A percentile compares a stretch with the other conserved stretches of the same genome.
These are phyloP conservation scores for Xestia ashworthii DNA, from an alignment of 2,888 invertebrate genomes.

Conservation along the genomic window DNA sequence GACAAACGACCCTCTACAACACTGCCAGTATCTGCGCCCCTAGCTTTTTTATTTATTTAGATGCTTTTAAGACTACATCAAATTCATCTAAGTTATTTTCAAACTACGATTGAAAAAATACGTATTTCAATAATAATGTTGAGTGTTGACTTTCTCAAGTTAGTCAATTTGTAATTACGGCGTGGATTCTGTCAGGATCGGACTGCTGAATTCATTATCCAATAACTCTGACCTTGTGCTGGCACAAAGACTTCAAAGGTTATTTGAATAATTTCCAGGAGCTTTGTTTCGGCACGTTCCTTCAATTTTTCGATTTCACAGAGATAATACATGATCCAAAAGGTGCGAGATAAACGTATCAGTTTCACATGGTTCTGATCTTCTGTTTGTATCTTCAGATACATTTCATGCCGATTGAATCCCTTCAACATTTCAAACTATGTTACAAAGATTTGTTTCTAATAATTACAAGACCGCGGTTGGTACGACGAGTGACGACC, in stretches of 20 bases:
- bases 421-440: conserved; percentile 10
- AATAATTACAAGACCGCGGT: conserved; percentile 20
- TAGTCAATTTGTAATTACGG: conserved; percentile 51
- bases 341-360: conserved; percentile 39
- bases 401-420: conserved; percentile 15
- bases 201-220: conserved; percentile 56
- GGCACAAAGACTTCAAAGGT: conserved; percentile 38
- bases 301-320: conserved; percentile 37
- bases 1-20: conserved; percentile 50
- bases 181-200: conserved; percentile 31
- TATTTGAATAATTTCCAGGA: conserved; percentile 47
- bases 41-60: conserved; percentile 9
- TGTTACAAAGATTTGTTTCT: conserved; percentile 19
- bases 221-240: conserved; percentile 46
- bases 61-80: not conserved
- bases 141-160: conserved; percentile 45
- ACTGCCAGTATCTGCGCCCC: conserved; percentile 33
- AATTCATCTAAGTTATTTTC: not conserved
- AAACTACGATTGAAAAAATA: not conserved
- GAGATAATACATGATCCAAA: conserved; percentile 22
- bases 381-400: conserved; percentile 9
- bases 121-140: not conserved
- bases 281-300: conserved; percentile 41
- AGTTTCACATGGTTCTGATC: conserved; percentile 17
- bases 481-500: conserved; percentile 26